Evolutionary conservation across 1,140 invertebrate genomes (phyloP), one percentile per base, ranked within the genome.

Genomic region (Cotesia glomerata): DNA sequence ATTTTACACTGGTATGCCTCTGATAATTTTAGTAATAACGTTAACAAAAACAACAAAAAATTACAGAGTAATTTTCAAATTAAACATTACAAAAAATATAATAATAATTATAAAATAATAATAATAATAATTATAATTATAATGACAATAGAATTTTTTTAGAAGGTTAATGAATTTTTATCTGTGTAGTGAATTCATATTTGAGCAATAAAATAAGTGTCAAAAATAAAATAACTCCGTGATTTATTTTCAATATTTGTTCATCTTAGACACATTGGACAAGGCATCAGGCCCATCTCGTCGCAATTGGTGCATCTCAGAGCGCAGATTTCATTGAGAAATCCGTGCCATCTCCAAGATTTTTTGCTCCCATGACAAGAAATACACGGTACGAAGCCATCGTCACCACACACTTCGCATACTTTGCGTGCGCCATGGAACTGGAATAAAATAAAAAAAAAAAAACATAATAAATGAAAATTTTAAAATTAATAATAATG

Each of bases 281-380:
- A 58, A 18, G 56, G 56, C 56, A 58, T 58, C 18, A 58, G 16
- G 0, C 56, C 56, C 56, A 58, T 58, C 26, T 58, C 56, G 18
- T 58, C 56, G 9, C 56, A 58, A 58, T 58, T 58, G 9, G 56
- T 58, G 16, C 56, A 58, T 58, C 56, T 58, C 8, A 58, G 56
- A 18, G 56, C 56, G 26, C 56, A 58, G 26, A 58, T 58, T 58
- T 58, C 56, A 26, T 58, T 58, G 8, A 58, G 18, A 58, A 58
- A 58, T 58, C 56, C 56, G 18, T 58, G 56, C 56, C 56, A 58
- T 16, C 56, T 16, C 56, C 56, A 58, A 2, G 56, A 58, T 58
- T 58, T 58, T 58, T 58, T 58, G 9, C 56, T 58, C 14, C 56
- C 56, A 9, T 58, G 56, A 58, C 56, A 58, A 58, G 56, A 58